Evolutionary conservation across 2,797 vertebrate genomes (phyloP).

Genomic region (Chrysocyon brachyurus): DNA sequence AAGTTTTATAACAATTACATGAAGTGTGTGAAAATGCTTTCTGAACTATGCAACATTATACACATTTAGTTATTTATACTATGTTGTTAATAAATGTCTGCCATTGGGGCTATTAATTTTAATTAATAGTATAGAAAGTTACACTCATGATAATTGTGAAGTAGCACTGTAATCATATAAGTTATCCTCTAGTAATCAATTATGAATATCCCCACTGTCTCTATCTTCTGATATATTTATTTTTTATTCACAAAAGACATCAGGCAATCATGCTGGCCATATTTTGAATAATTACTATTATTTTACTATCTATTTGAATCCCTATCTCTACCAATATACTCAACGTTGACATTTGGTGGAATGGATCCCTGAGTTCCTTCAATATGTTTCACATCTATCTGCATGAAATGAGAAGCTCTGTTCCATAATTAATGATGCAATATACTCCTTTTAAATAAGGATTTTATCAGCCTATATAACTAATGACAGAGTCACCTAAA

Average conservation of each 20-base stretch:
- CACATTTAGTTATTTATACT: background rate
- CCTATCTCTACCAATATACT: background rate
- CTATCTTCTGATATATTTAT: background rate
- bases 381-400: conserved; percentile 37
- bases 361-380: background rate
- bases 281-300: background rate
- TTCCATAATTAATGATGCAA: conserved; percentile 64
- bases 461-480: conserved; percentile 68
- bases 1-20: conserved; percentile 29
- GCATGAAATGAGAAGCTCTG: conserved; percentile 7
- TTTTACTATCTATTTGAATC: conserved; percentile 7
- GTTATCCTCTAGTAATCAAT: background rate
- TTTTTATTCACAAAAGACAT: background rate
- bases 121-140: conserved; percentile 9
- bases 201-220: background rate
- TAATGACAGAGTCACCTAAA: conserved; percentile 67
- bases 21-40: background rate
- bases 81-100: background rate
- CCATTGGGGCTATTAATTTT: background rate
- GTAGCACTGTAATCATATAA: background rate
- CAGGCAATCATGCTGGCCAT: background rate
- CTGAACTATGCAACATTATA: background rate
- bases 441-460: conserved; percentile 59
- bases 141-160: background rate
- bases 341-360: background rate